Percentiles rank a stretch among this genome's conserved stretches.
Evolutionary conservation across 2,113 vertebrate genomes (phyloP).

Genomic region (Rattus rattus): DNA sequence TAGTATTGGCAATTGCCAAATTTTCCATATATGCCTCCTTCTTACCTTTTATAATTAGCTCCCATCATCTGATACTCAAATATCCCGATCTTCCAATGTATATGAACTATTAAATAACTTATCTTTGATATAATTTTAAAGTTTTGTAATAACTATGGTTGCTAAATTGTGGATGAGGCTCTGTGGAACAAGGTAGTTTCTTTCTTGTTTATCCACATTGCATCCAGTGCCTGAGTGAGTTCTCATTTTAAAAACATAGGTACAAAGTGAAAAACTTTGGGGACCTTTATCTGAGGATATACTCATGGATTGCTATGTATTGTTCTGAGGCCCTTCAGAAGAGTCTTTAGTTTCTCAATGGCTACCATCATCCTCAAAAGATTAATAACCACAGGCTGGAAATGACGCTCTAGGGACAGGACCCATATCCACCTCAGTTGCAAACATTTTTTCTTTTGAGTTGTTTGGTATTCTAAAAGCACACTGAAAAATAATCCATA

Average conservation of each 20-base stretch:
- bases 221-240: background rate
- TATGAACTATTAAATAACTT: background rate
- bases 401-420: background rate
- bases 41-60: background rate
- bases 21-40: background rate
- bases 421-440: background rate
- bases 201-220: background rate
- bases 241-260: background rate
- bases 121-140: conserved; percentile 1
- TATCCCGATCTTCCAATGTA: background rate
- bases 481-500: conserved; percentile 1
- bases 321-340: conserved; percentile 7
- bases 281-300: background rate
- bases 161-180: background rate
- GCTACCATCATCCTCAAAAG: background rate
- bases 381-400: background rate
- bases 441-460: conserved; percentile 15
- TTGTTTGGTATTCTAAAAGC: background rate
- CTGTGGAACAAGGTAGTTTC: background rate
- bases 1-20: background rate
- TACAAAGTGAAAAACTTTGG: background rate
- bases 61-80: background rate
- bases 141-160: background rate
- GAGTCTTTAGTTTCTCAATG: background rate
- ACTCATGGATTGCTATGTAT: background rate